A percentile compares a stretch with the other conserved stretches of the same genome.
phyloP scores from a whole-genome alignment of 2,113 vertebrate species.

The Pangasianodon hypophthalmus region DNA sequence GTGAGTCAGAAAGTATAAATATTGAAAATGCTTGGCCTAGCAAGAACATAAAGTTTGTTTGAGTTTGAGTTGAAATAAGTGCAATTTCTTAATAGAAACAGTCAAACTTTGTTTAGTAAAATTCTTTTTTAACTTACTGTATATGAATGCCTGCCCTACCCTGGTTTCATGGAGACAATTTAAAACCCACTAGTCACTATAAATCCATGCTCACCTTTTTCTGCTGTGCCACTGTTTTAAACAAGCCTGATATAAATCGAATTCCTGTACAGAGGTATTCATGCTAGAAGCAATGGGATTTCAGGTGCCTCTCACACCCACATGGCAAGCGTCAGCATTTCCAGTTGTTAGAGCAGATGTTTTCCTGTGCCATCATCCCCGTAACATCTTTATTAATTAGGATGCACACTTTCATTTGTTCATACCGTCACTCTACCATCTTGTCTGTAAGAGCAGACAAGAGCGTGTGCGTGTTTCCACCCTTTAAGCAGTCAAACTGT shows the following conservation, averaged over 20 bases:
- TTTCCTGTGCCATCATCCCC: conserved; percentile 82
- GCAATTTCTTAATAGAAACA: not conserved
- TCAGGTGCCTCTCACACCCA: conserved; percentile 14
- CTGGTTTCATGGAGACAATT: conserved; percentile 11
- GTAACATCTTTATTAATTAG: conserved; percentile 98
- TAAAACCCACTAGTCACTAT: not conserved
- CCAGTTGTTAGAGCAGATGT: conserved; percentile 73
- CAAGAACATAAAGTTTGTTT: not conserved
- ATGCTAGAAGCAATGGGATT: conserved; percentile 23
- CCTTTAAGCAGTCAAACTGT: conserved; percentile 90
- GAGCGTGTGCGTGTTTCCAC: conserved; percentile 71
- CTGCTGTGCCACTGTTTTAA: conserved; percentile 45
- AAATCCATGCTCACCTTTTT: conserved; percentile 3
- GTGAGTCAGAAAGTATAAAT: not conserved
- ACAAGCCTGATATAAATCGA: conserved; percentile 44
- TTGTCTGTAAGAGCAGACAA: conserved; percentile 64
- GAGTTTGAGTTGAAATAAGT: not conserved
- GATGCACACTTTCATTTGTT: conserved; percentile 95
- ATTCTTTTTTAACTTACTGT: not conserved
- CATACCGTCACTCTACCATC: conserved; percentile 76
- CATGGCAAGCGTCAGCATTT: conserved; percentile 7
- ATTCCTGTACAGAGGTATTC: not conserved
- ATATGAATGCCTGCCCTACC: not conserved
- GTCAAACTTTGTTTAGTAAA: not conserved
- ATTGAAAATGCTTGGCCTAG: not conserved